Conservation (phyloP, 2,113 vertebrate species). For the Patagioenas fasciata region DNA sequence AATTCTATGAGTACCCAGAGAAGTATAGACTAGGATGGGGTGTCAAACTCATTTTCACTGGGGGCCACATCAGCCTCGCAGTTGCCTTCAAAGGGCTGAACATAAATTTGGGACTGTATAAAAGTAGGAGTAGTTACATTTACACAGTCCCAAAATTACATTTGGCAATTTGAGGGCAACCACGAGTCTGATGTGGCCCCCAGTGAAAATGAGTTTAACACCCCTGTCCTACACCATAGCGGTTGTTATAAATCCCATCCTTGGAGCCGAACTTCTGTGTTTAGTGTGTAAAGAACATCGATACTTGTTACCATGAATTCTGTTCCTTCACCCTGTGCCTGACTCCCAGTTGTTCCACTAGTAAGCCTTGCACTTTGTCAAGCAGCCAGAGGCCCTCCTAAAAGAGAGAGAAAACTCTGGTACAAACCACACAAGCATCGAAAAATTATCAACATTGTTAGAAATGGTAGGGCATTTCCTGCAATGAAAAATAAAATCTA, state of each 20-base stretch:
- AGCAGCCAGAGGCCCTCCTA: background rate
- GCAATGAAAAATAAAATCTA: conserved; percentile 57
- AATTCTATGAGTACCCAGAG: background rate
- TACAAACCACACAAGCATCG: background rate
- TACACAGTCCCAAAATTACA: too few species aligned
- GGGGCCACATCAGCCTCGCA: too few species aligned
- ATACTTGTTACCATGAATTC: background rate
- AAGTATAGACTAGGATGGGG: background rate
- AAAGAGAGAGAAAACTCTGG: background rate
- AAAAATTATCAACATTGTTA: conserved; percentile 55
- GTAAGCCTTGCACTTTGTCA: background rate
- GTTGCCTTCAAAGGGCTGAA: too few species aligned
- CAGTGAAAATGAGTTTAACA: too few species aligned
- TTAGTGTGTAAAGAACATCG: background rate
- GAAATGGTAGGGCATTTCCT: conserved; percentile 62
- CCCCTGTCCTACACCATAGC: background rate
- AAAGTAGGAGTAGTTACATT: too few species aligned
- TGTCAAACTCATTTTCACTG: too few species aligned
- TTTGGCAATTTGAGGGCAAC: too few species aligned
- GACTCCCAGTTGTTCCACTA: background rate
- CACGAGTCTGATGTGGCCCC: too few species aligned
- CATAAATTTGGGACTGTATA: too few species aligned
- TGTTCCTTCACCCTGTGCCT: background rate
- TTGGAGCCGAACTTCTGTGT: background rate
- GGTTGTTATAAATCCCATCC: background rate